These are phyloP conservation scores for Drosophila tripunctata DNA, from an alignment of 2,888 invertebrate species.

Conservation along the genomic window DNA sequence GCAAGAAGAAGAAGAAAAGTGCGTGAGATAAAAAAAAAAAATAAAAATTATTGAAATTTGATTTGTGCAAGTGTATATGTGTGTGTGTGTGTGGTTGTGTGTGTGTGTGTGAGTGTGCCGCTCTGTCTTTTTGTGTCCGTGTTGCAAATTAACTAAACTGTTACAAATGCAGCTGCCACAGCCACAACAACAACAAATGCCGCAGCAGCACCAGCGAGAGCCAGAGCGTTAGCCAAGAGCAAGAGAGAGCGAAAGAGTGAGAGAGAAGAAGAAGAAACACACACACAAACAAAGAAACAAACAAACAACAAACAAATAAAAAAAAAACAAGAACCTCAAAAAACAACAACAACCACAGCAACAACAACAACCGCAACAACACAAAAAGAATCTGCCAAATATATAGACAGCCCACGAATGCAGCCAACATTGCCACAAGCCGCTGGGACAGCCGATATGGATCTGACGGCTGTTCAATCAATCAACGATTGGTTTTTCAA, in stretches of 20 bases:
- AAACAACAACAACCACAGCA: constrained; percentile 14
- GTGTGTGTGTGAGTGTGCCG: too few species aligned
- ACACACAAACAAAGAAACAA: constrained; percentile 16
- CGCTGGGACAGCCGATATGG: constrained; percentile 92
- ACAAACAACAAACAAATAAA: constrained; percentile 9
- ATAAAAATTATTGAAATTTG: too few species aligned
- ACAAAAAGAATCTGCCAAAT: constrained; percentile 23
- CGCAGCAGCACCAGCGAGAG: constrained; percentile 7
- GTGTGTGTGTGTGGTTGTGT: constrained; percentile 8
- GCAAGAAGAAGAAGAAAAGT: constrained; percentile 8
- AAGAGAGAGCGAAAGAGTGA: too few species aligned
- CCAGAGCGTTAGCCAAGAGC: constrained; percentile 17
- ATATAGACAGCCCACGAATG: constrained; percentile 86
- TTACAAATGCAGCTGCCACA: neutral
- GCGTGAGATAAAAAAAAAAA: constrained; percentile 25
- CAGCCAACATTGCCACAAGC: constrained; percentile 91
- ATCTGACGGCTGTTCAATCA: constrained; percentile 96
- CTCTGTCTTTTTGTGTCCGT: too few species aligned
- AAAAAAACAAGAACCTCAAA: constrained; percentile 5
- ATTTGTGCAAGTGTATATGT: constrained; percentile 5
- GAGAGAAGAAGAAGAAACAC: neutral
- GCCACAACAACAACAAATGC: constrained; percentile 25
- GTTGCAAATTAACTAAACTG: neutral
- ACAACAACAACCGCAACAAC: constrained; percentile 6
- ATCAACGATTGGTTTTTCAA: constrained; percentile 97